phyloP scores from a whole-genome alignment of 1,140 invertebrate species.

The Ceratitis capitata region DNA sequence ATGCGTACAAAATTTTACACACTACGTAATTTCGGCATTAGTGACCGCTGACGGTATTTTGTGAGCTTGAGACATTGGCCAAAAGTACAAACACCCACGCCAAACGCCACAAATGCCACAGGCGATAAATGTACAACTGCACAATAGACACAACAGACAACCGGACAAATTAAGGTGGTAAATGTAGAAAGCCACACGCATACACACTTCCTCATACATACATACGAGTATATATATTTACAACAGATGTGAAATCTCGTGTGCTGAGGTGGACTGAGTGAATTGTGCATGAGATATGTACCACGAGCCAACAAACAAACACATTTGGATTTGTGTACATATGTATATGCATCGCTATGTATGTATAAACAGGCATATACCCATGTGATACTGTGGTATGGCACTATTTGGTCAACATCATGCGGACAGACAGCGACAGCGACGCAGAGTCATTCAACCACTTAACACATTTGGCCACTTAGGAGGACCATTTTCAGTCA shows the following conservation, averaged over 20 bases:
- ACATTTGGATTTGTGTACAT: not conserved
- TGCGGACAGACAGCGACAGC: not conserved
- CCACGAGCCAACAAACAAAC: conserved; percentile 30
- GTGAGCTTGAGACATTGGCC: conserved; percentile 15
- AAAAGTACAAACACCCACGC: conserved; percentile 12
- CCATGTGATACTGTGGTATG: not conserved
- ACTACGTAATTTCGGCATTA: not conserved
- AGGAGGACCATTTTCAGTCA: conserved; percentile 22
- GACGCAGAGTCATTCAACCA: conserved; percentile 18
- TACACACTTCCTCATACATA: too few species aligned
- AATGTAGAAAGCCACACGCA: not conserved
- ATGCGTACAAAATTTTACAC: conserved; percentile 30
- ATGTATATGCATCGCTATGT: too few species aligned
- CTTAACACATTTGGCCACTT: conserved; percentile 36
- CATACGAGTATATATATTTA: too few species aligned
- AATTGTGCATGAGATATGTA: conserved; percentile 10
- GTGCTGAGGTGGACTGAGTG: not conserved
- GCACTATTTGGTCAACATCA: not conserved
- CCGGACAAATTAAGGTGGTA: not conserved
- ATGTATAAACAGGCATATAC: too few species aligned
- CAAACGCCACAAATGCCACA: not conserved
- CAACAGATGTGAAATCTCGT: too few species aligned
- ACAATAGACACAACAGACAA: not conserved
- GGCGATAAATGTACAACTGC: not conserved
- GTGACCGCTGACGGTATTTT: conserved; percentile 23